These are phyloP conservation scores for Thymelicus sylvestris DNA, from an alignment of 2,888 invertebrate genomes.

Conservation along the genomic window DNA sequence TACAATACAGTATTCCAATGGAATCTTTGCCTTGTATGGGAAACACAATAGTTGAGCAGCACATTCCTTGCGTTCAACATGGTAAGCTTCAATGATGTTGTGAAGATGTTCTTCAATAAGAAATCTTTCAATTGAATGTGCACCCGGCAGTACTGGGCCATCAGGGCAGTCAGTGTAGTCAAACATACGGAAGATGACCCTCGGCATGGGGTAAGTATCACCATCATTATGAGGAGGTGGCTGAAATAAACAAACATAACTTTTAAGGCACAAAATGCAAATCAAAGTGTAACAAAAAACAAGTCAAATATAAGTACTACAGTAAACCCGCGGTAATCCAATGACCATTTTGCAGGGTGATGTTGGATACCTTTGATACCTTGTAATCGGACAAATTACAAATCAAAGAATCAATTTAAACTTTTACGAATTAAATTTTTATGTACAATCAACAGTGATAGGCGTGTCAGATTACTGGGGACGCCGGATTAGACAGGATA, in stretches of 20 bases:
- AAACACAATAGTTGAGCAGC: slow-evolving; percentile 96
- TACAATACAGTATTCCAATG: slow-evolving; percentile 98
- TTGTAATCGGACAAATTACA: no score
- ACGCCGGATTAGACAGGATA: no score
- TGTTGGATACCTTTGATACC: no score
- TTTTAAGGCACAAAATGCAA: not conserved
- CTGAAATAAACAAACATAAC: slow-evolving; percentile 64
- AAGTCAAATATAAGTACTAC: no score
- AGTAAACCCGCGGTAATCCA: no score
- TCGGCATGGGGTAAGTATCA: slow-evolving; percentile 96
- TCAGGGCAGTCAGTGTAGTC: slow-evolving; percentile 99
- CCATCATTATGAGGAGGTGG: slow-evolving; percentile 97
- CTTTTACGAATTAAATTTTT: no score
- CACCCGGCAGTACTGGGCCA: slow-evolving; percentile 95
- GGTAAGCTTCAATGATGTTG: slow-evolving; percentile 95
- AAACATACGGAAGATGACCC: slow-evolving; percentile 98
- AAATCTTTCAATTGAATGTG: slow-evolving; percentile 98
- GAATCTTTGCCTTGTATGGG: slow-evolving; percentile 96
- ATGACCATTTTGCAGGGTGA: no score
- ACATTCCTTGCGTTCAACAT: slow-evolving; percentile 96
- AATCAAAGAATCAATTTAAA: no score
- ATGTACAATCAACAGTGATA: no score
- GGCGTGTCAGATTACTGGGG: no score
- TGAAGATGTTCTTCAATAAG: slow-evolving; percentile 98
- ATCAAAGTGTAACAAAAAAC: no score